phyloP scores from a whole-genome alignment of 2,797 vertebrate genomes.

The Lophius americanus region DNA sequence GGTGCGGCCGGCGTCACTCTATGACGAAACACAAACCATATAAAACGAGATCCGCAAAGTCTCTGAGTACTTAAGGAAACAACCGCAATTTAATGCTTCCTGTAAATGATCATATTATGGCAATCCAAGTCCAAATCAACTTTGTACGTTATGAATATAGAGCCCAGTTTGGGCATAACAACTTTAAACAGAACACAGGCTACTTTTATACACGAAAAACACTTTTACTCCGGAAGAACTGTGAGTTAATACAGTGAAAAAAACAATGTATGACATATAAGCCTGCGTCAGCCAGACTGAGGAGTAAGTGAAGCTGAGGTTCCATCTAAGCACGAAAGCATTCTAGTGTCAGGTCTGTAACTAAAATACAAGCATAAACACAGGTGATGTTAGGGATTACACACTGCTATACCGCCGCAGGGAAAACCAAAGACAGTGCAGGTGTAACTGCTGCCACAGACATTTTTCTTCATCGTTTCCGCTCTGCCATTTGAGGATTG shows the following conservation, averaged over 20 bases:
- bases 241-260: not conserved
- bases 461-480: slow-evolving; percentile 58
- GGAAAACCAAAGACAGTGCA: slow-evolving; percentile 63
- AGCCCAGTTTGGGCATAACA: slow-evolving; percentile 27
- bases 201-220: slow-evolving; percentile 1
- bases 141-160: slow-evolving; percentile 52
- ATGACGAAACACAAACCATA: slow-evolving; percentile 78
- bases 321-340: slow-evolving; percentile 75
- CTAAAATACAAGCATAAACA: slow-evolving; percentile 82
- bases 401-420: slow-evolving; percentile 61
- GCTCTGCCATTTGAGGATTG: slow-evolving; percentile 44
- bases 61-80: slow-evolving; percentile 55
- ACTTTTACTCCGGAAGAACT: not conserved
- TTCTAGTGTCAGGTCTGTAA: slow-evolving; percentile 78
- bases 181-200: slow-evolving; percentile 6
- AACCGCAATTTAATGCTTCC: slow-evolving; percentile 56
- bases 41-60: slow-evolving; percentile 72
- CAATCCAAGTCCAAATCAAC: slow-evolving; percentile 28
- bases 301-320: slow-evolving; percentile 63
- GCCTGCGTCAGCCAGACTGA: slow-evolving; percentile 56
- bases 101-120: slow-evolving; percentile 46
- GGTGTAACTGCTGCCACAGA: slow-evolving; percentile 61
- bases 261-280: slow-evolving; percentile 14
- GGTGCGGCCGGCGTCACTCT: slow-evolving; percentile 69
- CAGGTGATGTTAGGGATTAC: slow-evolving; percentile 74